phyloP scores from a whole-genome alignment of 2,888 invertebrate genomes.

The Sclerodermus sp. region DNA sequence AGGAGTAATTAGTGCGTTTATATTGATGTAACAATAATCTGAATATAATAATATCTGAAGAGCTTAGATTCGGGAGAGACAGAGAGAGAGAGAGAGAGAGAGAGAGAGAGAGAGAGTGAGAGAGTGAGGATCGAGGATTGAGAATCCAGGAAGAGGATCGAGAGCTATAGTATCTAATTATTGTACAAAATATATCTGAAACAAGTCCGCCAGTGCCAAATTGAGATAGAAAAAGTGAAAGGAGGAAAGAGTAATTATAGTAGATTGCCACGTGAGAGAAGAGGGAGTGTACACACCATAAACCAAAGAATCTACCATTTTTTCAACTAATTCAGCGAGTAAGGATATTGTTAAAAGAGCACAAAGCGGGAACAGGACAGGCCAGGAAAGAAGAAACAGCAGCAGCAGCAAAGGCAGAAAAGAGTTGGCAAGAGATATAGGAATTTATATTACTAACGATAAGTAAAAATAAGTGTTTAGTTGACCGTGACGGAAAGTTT shows the following conservation, averaged over 20 bases:
- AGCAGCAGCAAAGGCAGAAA: too few relatives aligned
- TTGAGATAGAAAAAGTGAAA: conserved; percentile 31
- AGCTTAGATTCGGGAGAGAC: conserved; percentile 45
- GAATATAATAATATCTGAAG: conserved; percentile 39
- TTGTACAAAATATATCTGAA: conserved; percentile 54
- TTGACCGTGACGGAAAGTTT: too few relatives aligned
- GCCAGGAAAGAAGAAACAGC: too few relatives aligned
- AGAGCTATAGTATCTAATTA: conserved; percentile 50
- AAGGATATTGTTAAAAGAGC: conserved; percentile 29
- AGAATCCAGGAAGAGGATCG: conserved; percentile 22
- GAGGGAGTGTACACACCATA: conserved; percentile 48
- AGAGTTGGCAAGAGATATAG: too few relatives aligned
- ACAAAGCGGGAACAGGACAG: conserved; percentile 1
- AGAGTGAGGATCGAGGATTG: too few relatives aligned
- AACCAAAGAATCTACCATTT: conserved; percentile 58
- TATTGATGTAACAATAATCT: conserved; percentile 37
- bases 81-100: too few relatives aligned
- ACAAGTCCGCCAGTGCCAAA: conserved; percentile 57
- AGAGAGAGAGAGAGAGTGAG: conserved; percentile 11
- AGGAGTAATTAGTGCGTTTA: conserved; percentile 54
- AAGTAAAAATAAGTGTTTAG: conserved; percentile 7
- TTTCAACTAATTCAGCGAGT: conserved; percentile 50
- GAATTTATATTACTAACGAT: background rate
- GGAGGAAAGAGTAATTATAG: conserved; percentile 16
- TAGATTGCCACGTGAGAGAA: conserved; percentile 24